A percentile compares a stretch with the other conserved stretches of the same genome.
These are phyloP conservation scores for Adelosebastes latens DNA, from an alignment of 2,797 vertebrate species.

Conservation along the genomic window DNA sequence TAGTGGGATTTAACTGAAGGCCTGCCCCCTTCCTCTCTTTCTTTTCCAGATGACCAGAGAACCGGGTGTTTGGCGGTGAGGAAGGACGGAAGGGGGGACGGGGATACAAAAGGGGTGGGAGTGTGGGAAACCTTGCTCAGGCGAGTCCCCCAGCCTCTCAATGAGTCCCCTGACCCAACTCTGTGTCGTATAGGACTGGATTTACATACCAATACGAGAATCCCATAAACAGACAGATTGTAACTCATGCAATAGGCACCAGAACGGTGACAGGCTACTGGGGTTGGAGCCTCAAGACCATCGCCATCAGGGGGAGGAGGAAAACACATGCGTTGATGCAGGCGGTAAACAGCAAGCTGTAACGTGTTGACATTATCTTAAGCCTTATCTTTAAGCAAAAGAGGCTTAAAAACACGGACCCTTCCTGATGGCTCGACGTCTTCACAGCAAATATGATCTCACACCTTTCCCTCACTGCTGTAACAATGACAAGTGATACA, in stretches of 20 bases:
- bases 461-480: neutral
- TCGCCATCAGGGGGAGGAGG: neutral
- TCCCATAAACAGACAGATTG: constrained; percentile 51
- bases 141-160: constrained; percentile 65
- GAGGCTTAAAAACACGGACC: constrained; percentile 7
- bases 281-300: neutral
- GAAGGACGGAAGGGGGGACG: constrained; percentile 42
- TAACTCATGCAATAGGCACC: constrained; percentile 41
- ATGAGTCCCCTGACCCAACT: constrained; percentile 66
- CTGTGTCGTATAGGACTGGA: constrained; percentile 51
- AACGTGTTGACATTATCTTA: neutral
- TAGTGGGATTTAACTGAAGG: constrained; percentile 59
- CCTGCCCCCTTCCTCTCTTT: constrained; percentile 53
- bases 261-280: neutral
- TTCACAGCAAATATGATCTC: constrained; percentile 24
- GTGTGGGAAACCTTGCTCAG: constrained; percentile 78
- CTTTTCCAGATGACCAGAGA: constrained; percentile 56
- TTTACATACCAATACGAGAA: constrained; percentile 82
- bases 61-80: constrained; percentile 53
- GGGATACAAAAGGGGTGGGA: constrained; percentile 44
- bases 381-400: neutral
- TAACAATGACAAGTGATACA: neutral
- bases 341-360: constrained; percentile 5
- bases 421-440: neutral
- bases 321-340: neutral